Base-by-base conservation (phyloP, 2,888 invertebrate genomes). In the Polydrusus pterygomalis region DNA sequence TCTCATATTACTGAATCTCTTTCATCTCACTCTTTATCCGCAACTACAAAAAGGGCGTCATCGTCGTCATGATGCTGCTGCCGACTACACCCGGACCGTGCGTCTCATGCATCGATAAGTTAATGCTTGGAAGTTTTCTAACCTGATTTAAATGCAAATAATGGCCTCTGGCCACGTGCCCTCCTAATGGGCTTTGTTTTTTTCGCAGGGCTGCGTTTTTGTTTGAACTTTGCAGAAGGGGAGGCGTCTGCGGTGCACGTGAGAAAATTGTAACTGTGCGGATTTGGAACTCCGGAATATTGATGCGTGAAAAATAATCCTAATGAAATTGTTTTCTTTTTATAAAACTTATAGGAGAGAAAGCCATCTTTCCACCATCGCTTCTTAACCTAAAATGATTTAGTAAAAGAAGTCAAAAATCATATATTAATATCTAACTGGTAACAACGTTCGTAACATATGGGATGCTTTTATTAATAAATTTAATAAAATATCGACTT, bases 121-220 rank as follows among this genome's bases (percentile, higher is more conserved):
- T 69, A 69, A 68, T 69, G 69, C 74, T 69, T 56, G 60, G 68
- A 68, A 69, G 70, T 40, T 51, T 45, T 75, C 80, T 78, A 74
- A 79, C 80, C 81, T 83, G 83, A 84, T 84, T 84, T 84, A 84
- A 82, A 84, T 84, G 84, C 83, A 84, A 84, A 84, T 84, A 81
- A 80, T 79, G 75, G 77, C 77, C 79, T 63, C 77, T 67, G 75
- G 80, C 73, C 83, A 83, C 84, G 84, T 84, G 84, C 78, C 73
- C 74, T 83, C 82, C 78, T 68, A 62, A 79, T 77, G 78, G 77
- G 78, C 60, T 58, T 38, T 49, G 60, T 69, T 68, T 60, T 74
- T 68, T 73, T 67, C 38, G 47, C 51, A 47, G 30, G 49, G 54
- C 58, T 13, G 43, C 54, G 56, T 47, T 70, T 64, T 74, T 49